phyloP scores from a whole-genome alignment of 1,140 invertebrate genomes.

The Schlechtendalia chinensis region DNA sequence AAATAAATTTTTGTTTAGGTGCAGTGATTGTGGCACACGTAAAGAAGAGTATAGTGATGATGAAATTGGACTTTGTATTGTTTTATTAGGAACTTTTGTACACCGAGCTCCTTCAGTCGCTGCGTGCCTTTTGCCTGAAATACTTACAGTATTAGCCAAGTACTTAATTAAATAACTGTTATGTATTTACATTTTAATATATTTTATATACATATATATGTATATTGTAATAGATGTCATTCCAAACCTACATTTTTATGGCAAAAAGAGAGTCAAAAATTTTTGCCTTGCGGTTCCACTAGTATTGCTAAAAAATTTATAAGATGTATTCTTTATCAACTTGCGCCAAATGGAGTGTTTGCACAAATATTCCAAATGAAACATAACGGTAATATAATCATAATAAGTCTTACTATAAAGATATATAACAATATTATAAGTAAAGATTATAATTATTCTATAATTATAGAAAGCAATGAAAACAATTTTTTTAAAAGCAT shows the following conservation, averaged over 20 bases:
- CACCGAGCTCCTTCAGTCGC: constrained; percentile 92
- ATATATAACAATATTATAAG: not conserved
- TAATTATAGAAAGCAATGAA: constrained; percentile 63
- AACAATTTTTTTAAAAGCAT: constrained; percentile 90
- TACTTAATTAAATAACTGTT: constrained; percentile 56
- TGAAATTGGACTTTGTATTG: constrained; percentile 90
- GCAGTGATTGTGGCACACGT: constrained; percentile 76
- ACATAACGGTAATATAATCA: constrained; percentile 65
- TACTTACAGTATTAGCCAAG: constrained; percentile 80
- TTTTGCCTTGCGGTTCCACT: constrained; percentile 82
- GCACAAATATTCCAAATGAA: constrained; percentile 92
- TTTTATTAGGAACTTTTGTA: constrained; percentile 91
- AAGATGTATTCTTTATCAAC: constrained; percentile 91
- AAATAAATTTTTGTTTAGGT: constrained; percentile 57
- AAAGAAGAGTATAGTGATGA: constrained; percentile 96
- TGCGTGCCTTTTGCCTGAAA: constrained; percentile 87
- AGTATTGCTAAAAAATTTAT: constrained; percentile 96
- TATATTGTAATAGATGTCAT: constrained; percentile 63
- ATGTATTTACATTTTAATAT: not conserved
- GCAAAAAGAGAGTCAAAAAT: constrained; percentile 85
- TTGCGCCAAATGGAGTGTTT: constrained; percentile 94
- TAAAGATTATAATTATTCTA: constrained; percentile 49
- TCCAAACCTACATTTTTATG: constrained; percentile 79
- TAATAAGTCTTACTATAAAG: not conserved
- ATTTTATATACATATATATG: constrained; percentile 6